Evolutionary conservation across 2,888 invertebrate species (phyloP), one percentile per base, ranked within the genome.

Genomic region (Dascillus cervinus): DNA sequence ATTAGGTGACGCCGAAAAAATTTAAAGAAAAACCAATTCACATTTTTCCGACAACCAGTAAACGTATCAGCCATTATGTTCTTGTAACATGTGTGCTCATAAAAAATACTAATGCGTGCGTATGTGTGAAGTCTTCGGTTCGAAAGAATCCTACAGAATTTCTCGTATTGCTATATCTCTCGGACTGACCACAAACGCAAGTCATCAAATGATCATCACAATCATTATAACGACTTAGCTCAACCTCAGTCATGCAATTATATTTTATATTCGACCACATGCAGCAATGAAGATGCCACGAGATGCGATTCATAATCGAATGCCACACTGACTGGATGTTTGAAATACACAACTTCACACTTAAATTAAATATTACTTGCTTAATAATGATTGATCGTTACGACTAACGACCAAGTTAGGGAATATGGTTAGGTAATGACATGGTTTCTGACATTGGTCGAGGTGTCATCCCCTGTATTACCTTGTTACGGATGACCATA

Each of bases 341-440:
- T 28, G 29, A 43, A 44, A 51, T 46, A 33, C 37, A 49, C 47
- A 44, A 46, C 37, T 50, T 49, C 49, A 48, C 49, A 46, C 47
- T 41, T 42, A 47, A 49, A 49, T 50, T 50, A 49, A 52, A 53
- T 42, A 47, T 49, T 51, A 47, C 49, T 48, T 47, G 51, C 49
- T 49, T 52, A 49, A 53, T 52, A 52, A 53, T 56, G 56, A 56
- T 56, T 55, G 53, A 55, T 55, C 48, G 50, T 49, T 45, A 52
- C 47, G 44, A 47, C 49, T 50, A 49, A 49, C 49, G 52, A 51
- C 48, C 46, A 42, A 48, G 31, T 50, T 48, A 37, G 44, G 46
- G 29, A 26, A 26, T 17, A 15, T 22, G 37, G 26, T 26, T 24
- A 34, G 26, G 30, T 56, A 56, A 56, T 55, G 52, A 56, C 51